Percentiles rank a stretch among this genome's conserved stretches.
Conservation (phyloP, 2,888 invertebrate genomes). For the Tinea pellionella region DNA sequence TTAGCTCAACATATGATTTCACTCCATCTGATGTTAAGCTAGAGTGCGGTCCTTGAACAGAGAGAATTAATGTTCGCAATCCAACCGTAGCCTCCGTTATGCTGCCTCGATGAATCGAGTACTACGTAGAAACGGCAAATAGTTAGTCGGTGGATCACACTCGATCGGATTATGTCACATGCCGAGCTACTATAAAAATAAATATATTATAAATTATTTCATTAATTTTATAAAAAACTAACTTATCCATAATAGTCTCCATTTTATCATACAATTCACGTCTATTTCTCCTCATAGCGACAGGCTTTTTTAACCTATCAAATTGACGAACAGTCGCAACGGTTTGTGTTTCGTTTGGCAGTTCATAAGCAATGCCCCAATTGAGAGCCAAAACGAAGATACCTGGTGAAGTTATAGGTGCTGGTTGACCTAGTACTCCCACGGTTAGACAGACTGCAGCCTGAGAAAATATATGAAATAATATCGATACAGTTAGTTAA, state of each 20-base stretch:
- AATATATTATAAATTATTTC: no score
- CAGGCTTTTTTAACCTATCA: conserved; percentile 40
- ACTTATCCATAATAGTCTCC: conserved; percentile 78
- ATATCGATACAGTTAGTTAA: no score
- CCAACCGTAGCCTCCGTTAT: no score
- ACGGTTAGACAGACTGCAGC: conserved; percentile 73
- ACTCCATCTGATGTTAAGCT: no score
- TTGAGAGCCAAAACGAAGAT: conserved; percentile 75
- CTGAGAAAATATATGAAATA: conserved; percentile 22
- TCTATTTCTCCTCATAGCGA: conserved; percentile 71
- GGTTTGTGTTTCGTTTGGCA: conserved; percentile 68
- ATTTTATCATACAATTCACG: conserved; percentile 76
- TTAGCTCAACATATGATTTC: no score
- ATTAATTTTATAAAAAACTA: neutral
- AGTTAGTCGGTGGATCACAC: no score
- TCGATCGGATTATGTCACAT: no score
- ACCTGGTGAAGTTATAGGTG: conserved; percentile 51
- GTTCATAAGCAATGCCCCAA: conserved; percentile 77
- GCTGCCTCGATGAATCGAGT: no score
- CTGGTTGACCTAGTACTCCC: conserved; percentile 67
- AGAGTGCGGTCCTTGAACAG: no score
- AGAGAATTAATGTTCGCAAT: no score
- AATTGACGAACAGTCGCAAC: conserved; percentile 29
- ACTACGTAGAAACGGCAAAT: no score
- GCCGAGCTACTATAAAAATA: no score